Evolutionary conservation across 1,140 invertebrate species (phyloP).

Genomic region (Aphaenogaster floridana): DNA sequence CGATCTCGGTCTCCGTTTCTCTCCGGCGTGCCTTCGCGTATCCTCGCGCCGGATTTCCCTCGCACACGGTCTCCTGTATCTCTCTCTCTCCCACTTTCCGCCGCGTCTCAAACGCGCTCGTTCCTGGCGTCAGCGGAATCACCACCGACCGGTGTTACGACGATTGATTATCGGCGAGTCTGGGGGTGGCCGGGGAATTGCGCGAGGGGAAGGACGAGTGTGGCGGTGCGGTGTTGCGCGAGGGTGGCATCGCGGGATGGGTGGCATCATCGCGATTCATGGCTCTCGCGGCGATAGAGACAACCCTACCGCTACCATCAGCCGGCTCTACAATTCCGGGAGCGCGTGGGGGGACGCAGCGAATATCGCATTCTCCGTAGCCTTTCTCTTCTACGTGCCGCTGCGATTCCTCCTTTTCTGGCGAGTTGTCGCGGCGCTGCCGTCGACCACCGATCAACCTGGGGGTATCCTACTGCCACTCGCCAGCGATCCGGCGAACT

Average conservation of each 20-base stretch:
- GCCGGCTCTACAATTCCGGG: constrained; percentile 72
- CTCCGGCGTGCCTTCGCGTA: constrained; percentile 8
- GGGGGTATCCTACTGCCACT: constrained; percentile 47
- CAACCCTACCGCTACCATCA: constrained; percentile 75
- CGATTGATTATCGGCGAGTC: constrained; percentile 86
- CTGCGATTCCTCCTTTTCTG: constrained; percentile 78
- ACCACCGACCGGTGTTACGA: constrained; percentile 85
- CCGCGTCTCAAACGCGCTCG: constrained; percentile 72
- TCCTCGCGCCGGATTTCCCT: constrained; percentile 27
- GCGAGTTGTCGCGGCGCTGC: constrained; percentile 83
- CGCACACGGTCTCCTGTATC: background rate
- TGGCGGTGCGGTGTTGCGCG: constrained; percentile 69
- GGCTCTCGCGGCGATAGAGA: constrained; percentile 74
- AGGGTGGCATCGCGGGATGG: constrained; percentile 72
- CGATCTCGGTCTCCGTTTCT: background rate
- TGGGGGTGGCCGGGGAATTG: constrained; percentile 47
- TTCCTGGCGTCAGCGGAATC: constrained; percentile 79
- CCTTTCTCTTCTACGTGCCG: constrained; percentile 39
- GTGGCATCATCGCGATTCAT: constrained; percentile 85
- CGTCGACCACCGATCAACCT: constrained; percentile 72
- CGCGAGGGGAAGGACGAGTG: constrained; percentile 72
- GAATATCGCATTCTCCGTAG: constrained; percentile 74
- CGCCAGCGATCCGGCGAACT: constrained; percentile 17
- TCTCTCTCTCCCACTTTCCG: constrained; percentile 69
- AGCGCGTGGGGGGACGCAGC: constrained; percentile 38